phyloP scores from a whole-genome alignment of 64 coral and sea anemone species.

The Pachyseris speciosa region DNA sequence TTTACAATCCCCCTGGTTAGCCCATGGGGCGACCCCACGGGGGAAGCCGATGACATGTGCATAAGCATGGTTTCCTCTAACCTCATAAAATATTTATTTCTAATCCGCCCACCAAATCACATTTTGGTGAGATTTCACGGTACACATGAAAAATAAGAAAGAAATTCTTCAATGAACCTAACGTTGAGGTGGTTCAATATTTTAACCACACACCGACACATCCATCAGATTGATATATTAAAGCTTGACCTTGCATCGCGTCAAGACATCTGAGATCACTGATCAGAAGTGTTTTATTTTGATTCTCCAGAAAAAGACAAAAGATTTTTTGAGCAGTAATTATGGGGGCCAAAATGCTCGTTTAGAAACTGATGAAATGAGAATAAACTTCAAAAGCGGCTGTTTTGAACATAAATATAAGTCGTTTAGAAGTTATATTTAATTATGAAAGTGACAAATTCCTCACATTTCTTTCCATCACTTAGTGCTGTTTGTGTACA shows the following conservation, averaged over 20 bases:
- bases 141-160: no score
- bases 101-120: neutral
- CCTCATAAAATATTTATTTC: neutral
- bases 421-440: neutral
- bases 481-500: neutral
- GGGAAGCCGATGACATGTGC: no score
- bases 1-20: no score
- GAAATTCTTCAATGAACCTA: no score
- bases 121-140: neutral
- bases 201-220: neutral
- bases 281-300: neutral
- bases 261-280: neutral
- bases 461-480: slow-evolving; percentile 5
- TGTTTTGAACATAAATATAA: slow-evolving; percentile 13
- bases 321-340: neutral
- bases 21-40: no score
- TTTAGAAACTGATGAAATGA: neutral
- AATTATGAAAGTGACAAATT: slow-evolving; percentile 9
- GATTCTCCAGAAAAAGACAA: neutral
- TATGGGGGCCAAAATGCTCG: neutral
- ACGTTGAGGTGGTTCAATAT: neutral
- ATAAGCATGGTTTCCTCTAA: neutral
- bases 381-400: neutral
- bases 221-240: neutral
- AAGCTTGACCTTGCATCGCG: neutral